phyloP scores from a whole-genome alignment of 2,888 invertebrate genomes.

The Agrochola lota region DNA sequence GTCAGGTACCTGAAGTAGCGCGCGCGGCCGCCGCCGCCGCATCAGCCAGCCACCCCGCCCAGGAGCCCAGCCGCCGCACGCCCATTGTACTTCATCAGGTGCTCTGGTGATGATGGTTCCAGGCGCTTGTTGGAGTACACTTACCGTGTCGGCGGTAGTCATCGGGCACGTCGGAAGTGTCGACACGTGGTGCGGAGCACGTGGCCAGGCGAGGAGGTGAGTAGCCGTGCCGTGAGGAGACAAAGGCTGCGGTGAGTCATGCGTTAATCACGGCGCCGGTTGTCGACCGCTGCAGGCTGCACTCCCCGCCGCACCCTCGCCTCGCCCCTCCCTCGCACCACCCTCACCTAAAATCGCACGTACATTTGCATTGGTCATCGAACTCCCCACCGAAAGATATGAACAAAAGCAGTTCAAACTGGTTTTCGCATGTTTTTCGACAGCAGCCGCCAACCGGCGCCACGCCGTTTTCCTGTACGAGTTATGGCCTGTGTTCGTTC shows the following conservation, averaged over 20 bases:
- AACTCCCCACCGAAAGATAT: conserved; percentile 85
- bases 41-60: conserved; percentile 50
- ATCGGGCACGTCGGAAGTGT: conserved; percentile 75
- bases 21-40: conserved; percentile 93
- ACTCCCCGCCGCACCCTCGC: conserved; percentile 73
- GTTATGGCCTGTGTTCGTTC: conserved; percentile 69
- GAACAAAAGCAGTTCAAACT: conserved; percentile 88
- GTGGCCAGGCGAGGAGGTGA: conserved; percentile 74
- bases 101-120: conserved; percentile 98
- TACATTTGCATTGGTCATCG: conserved; percentile 88
- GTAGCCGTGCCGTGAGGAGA: conserved; percentile 74
- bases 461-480: conserved; percentile 80
- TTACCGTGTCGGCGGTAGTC: conserved; percentile 95
- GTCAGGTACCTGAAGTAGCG: conserved; percentile 99
- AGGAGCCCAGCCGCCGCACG: conserved; percentile 93
- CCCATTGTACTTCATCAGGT: conserved; percentile 99
- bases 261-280: conserved; percentile 79
- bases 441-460: conserved; percentile 73
- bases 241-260: conserved; percentile 87
- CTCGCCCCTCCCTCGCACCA: conserved; percentile 79
- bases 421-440: conserved; percentile 87
- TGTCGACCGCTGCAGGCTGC: conserved; percentile 83
- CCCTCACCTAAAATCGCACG: conserved; percentile 84
- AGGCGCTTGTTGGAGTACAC: conserved; percentile 99
- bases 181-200: conserved; percentile 73